A percentile compares a stretch with the other conserved stretches of the same genome.
phyloP scores from a whole-genome alignment of 2,888 invertebrate genomes.

The Uloborus plumipes region DNA sequence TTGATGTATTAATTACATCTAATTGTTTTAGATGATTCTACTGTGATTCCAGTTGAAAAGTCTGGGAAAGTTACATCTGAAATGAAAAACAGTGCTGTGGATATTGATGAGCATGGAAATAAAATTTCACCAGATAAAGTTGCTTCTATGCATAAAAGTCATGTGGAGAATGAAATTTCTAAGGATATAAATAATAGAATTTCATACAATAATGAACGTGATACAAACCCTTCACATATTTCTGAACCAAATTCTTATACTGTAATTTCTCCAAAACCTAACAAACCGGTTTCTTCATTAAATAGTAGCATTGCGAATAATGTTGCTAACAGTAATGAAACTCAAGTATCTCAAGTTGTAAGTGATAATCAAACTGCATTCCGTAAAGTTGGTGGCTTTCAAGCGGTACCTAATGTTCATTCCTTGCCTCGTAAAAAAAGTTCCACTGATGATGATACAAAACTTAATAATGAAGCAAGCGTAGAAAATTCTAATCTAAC shows the following conservation, averaged over 20 bases:
- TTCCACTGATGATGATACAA: conserved; percentile 4
- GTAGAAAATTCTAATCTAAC: too few relatives aligned
- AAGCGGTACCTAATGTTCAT: conserved; percentile 54
- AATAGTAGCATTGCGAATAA: conserved; percentile 6
- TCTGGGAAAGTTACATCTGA: conserved; percentile 18
- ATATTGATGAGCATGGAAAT: too few relatives aligned
- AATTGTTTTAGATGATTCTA: conserved; percentile 35
- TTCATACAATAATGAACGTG: background rate
- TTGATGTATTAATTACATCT: background rate
- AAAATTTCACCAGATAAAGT: too few relatives aligned
- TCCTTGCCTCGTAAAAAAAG: conserved; percentile 30
- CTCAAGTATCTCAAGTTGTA: conserved; percentile 3
- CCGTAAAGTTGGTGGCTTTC: conserved; percentile 47
- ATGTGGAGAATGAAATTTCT: background rate
- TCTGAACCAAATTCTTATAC: conserved; percentile 26
- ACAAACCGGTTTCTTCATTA: conserved; percentile 31
- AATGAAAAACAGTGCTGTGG: too few relatives aligned
- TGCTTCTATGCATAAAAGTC: background rate
- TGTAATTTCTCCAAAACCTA: conserved; percentile 50
- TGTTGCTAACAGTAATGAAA: conserved; percentile 18
- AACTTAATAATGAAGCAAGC: background rate
- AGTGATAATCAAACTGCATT: conserved; percentile 28
- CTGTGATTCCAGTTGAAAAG: background rate
- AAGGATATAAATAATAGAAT: background rate
- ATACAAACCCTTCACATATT: background rate